Evolutionary conservation across 2,888 invertebrate genomes (phyloP).

Genomic region (Tenthredo amoena): DNA sequence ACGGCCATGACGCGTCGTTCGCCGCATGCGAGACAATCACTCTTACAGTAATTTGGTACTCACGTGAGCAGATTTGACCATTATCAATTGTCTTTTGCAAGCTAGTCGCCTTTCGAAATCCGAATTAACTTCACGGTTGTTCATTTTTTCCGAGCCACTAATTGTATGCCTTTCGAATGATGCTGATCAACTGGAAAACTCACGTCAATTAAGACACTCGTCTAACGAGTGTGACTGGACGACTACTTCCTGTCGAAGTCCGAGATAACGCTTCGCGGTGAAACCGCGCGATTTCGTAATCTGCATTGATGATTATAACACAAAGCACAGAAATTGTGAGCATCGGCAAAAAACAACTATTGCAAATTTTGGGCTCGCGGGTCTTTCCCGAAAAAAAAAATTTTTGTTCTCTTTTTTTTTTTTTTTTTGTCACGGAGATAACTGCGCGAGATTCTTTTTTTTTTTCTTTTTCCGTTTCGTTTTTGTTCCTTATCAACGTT

Average conservation of each 20-base stretch:
- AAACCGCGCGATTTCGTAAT: neutral
- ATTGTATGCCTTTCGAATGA: neutral
- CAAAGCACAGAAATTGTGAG: neutral
- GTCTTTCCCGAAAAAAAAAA: neutral
- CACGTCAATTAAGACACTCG: neutral
- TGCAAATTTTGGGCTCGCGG: too few species aligned
- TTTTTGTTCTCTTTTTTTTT: too few species aligned
- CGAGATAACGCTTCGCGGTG: constrained; percentile 20
- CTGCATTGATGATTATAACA: neutral
- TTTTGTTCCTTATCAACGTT: neutral
- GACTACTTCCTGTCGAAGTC: neutral
- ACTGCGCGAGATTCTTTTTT: neutral
- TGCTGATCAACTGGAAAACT: neutral
- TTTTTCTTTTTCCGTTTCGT: neutral
- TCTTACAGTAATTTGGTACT: neutral
- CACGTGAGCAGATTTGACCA: constrained; percentile 51
- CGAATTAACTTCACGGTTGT: constrained; percentile 5
- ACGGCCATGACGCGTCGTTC: too few species aligned
- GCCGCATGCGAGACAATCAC: too few species aligned
- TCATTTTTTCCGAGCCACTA: neutral
- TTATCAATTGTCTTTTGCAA: constrained; percentile 20
- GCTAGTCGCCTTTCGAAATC: neutral
- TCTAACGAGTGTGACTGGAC: neutral
- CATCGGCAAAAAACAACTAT: neutral
- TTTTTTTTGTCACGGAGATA: neutral